A percentile compares a stretch with the other conserved stretches of the same genome.
These are phyloP conservation scores for Trachemys scripta DNA, from an alignment of 2,113 vertebrate genomes.

Conservation along the genomic window DNA sequence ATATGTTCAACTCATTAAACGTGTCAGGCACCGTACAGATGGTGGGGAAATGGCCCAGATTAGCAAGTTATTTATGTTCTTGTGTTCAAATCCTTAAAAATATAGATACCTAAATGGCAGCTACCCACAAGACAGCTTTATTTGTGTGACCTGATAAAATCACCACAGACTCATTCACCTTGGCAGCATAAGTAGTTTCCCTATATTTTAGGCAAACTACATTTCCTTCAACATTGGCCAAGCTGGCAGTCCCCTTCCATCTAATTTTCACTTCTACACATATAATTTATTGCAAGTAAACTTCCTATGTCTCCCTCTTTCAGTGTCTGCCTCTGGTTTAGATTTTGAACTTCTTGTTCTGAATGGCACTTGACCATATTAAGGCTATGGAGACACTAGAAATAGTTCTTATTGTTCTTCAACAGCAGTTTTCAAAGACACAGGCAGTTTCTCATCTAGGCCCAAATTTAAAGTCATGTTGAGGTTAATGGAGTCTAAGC, in stretches of 20 bases:
- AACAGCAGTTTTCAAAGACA: not conserved
- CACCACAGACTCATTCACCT: not conserved
- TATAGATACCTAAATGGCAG: not conserved
- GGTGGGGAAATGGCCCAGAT: constrained; percentile 52
- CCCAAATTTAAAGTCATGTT: not conserved
- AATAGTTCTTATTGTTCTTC: not conserved
- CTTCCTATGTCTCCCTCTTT: not conserved
- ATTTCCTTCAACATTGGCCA: not conserved
- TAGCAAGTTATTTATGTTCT: not conserved
- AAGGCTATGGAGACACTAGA: not conserved
- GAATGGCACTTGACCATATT: not conserved
- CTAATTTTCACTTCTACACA: not conserved
- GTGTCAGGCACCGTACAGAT: constrained; percentile 57
- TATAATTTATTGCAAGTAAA: not conserved
- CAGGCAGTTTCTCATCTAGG: not conserved
- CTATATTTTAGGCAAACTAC: not conserved
- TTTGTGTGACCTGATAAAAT: not conserved
- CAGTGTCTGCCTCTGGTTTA: not conserved
- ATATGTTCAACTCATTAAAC: not conserved
- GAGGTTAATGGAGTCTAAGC: not conserved
- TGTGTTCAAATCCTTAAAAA: not conserved
- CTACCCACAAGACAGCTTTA: not conserved
- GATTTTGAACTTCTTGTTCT: not conserved
- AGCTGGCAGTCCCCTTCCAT: not conserved
- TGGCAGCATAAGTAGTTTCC: not conserved